Base-by-base conservation (phyloP, 1,140 invertebrate genomes). In the Panonychus citri region DNA sequence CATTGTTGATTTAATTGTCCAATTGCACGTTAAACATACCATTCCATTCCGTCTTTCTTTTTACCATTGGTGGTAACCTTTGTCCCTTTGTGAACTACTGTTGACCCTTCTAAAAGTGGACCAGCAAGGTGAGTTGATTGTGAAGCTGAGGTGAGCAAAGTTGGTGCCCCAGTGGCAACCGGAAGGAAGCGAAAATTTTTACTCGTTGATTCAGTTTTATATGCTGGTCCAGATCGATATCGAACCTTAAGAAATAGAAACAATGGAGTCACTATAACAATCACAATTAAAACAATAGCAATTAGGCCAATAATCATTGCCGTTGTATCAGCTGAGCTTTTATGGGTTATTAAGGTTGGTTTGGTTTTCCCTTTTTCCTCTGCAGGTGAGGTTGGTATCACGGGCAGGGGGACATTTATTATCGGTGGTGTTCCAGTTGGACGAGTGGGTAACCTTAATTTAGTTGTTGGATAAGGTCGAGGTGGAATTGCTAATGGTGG, bases 251-350 rank as follows among this genome's bases (percentile, higher is more conserved):
- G 76, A 28, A 57, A 60, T 8, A 60, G 19, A 56, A 94, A 81
- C 51, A 90, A 78, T 34, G 93, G 77, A 21, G 89, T 83, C 54
- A 94, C 80, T 34, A 93, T 75, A 15, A 95, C 81, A 57, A 94
- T 81, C 26, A 85, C 84, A 63, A 94, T 89, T 43, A 94, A 72
- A 8, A 86, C 82, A 25, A 83, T 86, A 1, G 85, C 86, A 56
- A 90, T 85, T 58, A 93, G 88, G 53, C 83, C 82, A 40, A 89
- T 85, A 46, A 88, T 81, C 59, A 88, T 73, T 3, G 70, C 66
- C 8, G 68, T 62, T 77, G 81, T 0, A 40, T 65, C 62, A n/a
- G 60, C 60, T 2, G 28, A 34, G 25, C 24, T 21, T 37, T 53
- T 53, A 17, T 53, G 19, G 25, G 28, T 19, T 12, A 39, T 53